Evolutionary conservation across 1,140 invertebrate genomes (phyloP), one percentile per base, ranked within the genome.

Genomic region (Tetramorium simillimum): DNA sequence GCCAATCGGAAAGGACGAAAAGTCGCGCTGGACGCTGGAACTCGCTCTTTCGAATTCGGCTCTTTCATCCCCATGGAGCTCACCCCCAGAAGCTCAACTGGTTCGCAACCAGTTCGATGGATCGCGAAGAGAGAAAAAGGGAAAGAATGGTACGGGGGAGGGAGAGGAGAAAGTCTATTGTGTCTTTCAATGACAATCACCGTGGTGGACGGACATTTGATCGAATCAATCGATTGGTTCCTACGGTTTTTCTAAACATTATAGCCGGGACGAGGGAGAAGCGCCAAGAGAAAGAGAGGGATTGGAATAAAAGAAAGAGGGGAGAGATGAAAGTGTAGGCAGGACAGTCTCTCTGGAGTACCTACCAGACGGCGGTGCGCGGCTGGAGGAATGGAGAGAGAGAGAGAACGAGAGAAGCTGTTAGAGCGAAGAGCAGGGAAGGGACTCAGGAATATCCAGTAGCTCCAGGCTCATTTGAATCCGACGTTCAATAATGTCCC

Each of bases 141-240:
- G 77, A 78, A 37, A 51, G 43, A 24, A 89, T 60, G 82, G 21
- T 28, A 21, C 21, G 21, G 33, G 2, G 24, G 46, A 16, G 70
- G 73, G 82, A 90, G 72, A 88, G 89, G 89, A 91, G 86, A 65
- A 28, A 86, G 82, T 65, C 91, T 85, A 93, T 94, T 94, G 94
- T 94, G 92, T 92, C 90, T 92, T 92, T 86, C 86, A 88, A 94
- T 94, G 92, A 94, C 94, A 94, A 94, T 94, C 93, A 92, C 92
- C 92, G 90, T 92, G 91, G 89, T 78, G 85, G 84, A 92, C 86
- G 89, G 90, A 93, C 92, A 92, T 94, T 94, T 94, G 94, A 94
- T 94, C 92, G 91, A 93, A 94, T 94, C 92, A 93, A 92, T 91
- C 93, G 92, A 94, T 94, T 91, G 90, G 85, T 94, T 92, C 92